phyloP scores from a whole-genome alignment of 2,888 invertebrate genomes.

The Heliconius sara region DNA sequence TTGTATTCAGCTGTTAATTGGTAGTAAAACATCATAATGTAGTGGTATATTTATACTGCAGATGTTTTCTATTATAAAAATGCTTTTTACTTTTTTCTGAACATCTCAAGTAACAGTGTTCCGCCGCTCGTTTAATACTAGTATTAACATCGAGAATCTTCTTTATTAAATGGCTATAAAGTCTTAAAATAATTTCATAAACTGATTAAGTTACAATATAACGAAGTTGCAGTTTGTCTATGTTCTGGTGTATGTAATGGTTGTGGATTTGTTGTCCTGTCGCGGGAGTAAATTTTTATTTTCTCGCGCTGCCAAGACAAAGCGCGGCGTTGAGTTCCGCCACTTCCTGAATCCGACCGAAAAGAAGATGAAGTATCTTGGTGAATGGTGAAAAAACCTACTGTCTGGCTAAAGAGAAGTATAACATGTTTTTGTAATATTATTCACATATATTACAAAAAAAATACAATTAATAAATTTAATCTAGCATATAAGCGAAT shows the following conservation, averaged over 20 bases:
- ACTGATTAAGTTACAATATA: slow-evolving; percentile 12
- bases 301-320: no score
- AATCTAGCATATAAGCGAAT: background rate
- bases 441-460: background rate
- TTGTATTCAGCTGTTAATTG: background rate
- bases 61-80: slow-evolving; percentile 7
- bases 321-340: no score
- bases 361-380: no score
- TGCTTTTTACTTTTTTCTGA: background rate
- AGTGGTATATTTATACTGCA: background rate
- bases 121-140: background rate
- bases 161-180: slow-evolving; percentile 18
- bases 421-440: background rate
- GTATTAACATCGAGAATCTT: background rate
- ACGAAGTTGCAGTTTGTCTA: slow-evolving; percentile 5
- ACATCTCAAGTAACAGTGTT: slow-evolving; percentile 8
- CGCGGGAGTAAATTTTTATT: no score
- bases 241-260: background rate
- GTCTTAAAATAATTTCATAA: slow-evolving; percentile 13
- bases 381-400: no score
- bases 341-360: no score
- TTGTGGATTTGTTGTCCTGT: background rate
- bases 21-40: background rate
- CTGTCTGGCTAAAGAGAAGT: no score
- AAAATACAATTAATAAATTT: background rate